Evolutionary conservation across 2,797 vertebrate genomes (phyloP).

Genomic region (Phoxinus dragarum): DNA sequence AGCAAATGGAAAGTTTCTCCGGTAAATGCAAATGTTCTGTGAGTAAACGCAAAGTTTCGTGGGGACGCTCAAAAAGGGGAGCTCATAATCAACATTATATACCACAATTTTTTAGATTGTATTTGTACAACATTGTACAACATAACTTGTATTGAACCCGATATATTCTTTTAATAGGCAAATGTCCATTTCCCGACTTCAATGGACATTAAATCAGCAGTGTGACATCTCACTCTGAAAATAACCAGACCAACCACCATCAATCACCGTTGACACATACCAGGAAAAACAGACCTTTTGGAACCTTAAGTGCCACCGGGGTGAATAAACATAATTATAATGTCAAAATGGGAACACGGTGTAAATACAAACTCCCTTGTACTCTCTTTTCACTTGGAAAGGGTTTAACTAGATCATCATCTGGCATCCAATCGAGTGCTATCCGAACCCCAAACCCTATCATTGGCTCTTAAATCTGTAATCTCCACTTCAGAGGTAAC

Average conservation of each 20-base stretch:
- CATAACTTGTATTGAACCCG: neutral
- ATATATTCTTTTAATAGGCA: neutral
- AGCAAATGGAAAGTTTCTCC: neutral
- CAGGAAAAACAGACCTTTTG: constrained; percentile 18
- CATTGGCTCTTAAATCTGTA: constrained; percentile 53
- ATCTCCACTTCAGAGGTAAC: constrained; percentile 54
- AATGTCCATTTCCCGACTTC: neutral
- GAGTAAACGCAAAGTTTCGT: neutral
- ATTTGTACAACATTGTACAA: neutral
- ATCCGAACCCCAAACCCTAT: constrained; percentile 46
- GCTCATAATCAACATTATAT: neutral
- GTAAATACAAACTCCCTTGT: constrained; percentile 22
- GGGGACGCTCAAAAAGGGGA: neutral
- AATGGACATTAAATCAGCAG: neutral
- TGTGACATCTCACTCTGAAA: constrained; percentile 19
- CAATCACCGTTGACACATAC: constrained; percentile 1
- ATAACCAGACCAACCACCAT: constrained; percentile 14
- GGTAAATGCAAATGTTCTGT: neutral
- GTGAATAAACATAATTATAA: constrained; percentile 37
- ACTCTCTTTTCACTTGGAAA: constrained; percentile 21
- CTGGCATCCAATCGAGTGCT: constrained; percentile 27
- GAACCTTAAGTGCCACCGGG: constrained; percentile 17
- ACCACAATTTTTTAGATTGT: neutral
- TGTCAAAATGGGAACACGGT: constrained; percentile 11
- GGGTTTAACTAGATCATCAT: constrained; percentile 38